phyloP scores from a whole-genome alignment of 2,113 vertebrate species.

The Mohoua ochrocephala region DNA sequence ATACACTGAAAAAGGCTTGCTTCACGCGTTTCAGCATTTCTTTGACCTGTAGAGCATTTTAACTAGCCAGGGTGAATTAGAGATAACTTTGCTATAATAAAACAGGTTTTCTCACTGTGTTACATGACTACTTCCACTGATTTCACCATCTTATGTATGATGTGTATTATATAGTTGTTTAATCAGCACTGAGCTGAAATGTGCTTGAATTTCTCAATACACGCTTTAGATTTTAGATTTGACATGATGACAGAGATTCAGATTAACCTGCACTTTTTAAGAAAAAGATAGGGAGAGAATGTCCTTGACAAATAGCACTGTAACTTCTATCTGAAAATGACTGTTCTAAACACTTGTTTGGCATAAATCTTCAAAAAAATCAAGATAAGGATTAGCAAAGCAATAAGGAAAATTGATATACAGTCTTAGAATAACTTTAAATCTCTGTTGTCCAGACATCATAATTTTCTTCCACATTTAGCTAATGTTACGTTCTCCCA shows the following conservation, averaged over 20 bases:
- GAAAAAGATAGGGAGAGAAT: not conserved
- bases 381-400: not conserved
- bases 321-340: not conserved
- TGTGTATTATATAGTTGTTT: not conserved
- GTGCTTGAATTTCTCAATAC: not conserved
- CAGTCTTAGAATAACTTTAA: not conserved
- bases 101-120: not conserved
- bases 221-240: not conserved
- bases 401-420: not conserved
- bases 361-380: not conserved
- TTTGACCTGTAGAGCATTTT: not conserved
- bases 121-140: not conserved
- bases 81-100: not conserved
- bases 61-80: not conserved
- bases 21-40: not conserved
- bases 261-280: not conserved
- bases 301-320: not conserved
- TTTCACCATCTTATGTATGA: not conserved
- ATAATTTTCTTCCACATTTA: not conserved
- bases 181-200: not conserved
- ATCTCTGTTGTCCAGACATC: not conserved
- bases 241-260: not conserved
- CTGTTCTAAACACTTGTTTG: not conserved
- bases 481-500: not conserved
- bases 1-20: not conserved